These are phyloP conservation scores for Pogonomyrmex barbatus DNA, from an alignment of 1,140 invertebrate species.

Conservation along the genomic window DNA sequence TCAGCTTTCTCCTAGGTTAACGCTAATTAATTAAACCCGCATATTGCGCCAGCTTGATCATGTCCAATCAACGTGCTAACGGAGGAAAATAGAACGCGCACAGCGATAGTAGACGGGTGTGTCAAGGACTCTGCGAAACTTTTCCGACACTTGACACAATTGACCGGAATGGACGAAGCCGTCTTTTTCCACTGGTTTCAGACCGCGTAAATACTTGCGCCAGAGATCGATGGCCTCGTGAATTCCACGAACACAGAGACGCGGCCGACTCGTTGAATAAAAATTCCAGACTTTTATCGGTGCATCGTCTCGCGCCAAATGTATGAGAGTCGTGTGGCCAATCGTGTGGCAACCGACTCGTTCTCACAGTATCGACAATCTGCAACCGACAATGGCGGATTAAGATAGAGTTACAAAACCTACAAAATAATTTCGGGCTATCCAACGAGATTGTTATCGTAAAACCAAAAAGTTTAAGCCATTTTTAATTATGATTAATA, in stretches of 20 bases:
- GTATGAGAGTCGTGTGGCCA: constrained; percentile 6
- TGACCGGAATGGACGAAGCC: constrained; percentile 43
- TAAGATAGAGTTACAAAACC: not conserved
- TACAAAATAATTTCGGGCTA: not conserved
- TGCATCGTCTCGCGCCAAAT: constrained; percentile 30
- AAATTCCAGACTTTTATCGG: constrained; percentile 59
- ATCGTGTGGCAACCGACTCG: constrained; percentile 11
- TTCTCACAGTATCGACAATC: constrained; percentile 13
- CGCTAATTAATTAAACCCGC: constrained; percentile 64
- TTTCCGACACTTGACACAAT: constrained; percentile 62
- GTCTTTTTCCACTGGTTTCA: not conserved
- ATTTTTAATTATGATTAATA: not conserved
- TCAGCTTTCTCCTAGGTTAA: constrained; percentile 28
- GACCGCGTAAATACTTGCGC: constrained; percentile 30
- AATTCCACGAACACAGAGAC: constrained; percentile 62
- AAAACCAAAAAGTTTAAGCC: not conserved
- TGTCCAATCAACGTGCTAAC: constrained; percentile 62
- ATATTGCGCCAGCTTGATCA: constrained; percentile 63
- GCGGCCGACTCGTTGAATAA: not conserved
- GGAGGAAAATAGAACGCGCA: constrained; percentile 56
- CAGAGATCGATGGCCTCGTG: constrained; percentile 60
- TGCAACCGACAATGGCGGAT: constrained; percentile 11
- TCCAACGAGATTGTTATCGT: not conserved
- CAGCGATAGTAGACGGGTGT: constrained; percentile 30
- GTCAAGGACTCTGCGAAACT: constrained; percentile 60